Evolutionary conservation across 2,113 vertebrate genomes (phyloP), one percentile per base, ranked within the genome.

Genomic region (Cichladusa arquata): DNA sequence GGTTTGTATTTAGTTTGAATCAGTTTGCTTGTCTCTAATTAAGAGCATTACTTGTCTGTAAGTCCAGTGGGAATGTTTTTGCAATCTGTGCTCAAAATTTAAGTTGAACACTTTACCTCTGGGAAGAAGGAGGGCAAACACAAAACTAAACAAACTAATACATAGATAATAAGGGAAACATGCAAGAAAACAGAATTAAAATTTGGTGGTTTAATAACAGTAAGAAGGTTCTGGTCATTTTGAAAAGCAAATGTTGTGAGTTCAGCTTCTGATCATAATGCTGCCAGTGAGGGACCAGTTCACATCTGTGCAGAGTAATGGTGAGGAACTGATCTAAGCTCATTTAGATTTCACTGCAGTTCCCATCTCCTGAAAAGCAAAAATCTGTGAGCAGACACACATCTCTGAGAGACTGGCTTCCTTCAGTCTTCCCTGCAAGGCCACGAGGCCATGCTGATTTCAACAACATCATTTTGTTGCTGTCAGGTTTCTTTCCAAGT

Each of bases 61-160:
- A 94, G 9, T 71, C 67, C 86, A 86, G 31, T 34, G 60, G 54
- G 58, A 58, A 56, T 47, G 17, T 62, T 88, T 93, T 76, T 90
- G 80, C 74, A 92, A 50, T 88, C 90, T 88, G 44, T 72, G 58
- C 71, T 88, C 51, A 51, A 90, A 90, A 69, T 90, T 57, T 60
- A n/a, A 80, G 53, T 79, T 70, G 23, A 70, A 70, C 50, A 54
- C 11, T 26, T 93, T 93, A 86, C 73, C 42, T 86, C 47, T 62
- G 53, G 66, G 58, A 76, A 96, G 50, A 54, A 94, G 36, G 60
- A 91, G 53, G 11, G 69, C 26, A 71, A 86, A 58, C 13, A 53
- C 33, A 60, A 86, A 82, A 33, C 36, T 81, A 64, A 74, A 1
- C 0, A 4, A 78, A 42, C 45, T 76, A 42, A 48, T 29, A 22